A percentile compares a stretch with the other conserved stretches of the same genome.
phyloP scores from a whole-genome alignment of 2,797 vertebrate genomes.

The Gymnodraco acuticeps region DNA sequence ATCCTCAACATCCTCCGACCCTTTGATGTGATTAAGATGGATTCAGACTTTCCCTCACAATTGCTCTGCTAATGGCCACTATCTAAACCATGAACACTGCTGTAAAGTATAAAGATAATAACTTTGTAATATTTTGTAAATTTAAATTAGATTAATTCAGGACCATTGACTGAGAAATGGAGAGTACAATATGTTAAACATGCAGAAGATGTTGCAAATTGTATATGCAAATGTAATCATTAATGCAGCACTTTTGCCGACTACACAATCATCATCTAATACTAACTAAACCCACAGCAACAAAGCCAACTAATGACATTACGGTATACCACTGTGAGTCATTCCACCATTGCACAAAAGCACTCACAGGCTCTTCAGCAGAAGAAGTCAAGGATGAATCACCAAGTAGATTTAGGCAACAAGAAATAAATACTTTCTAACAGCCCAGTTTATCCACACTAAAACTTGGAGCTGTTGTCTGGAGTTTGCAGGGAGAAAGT shows the following conservation, averaged over 20 bases:
- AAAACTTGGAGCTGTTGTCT: constrained; percentile 53
- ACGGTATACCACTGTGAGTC: constrained; percentile 54
- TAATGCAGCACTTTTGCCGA: constrained; percentile 23
- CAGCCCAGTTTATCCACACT: constrained; percentile 28
- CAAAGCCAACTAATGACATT: constrained; percentile 57
- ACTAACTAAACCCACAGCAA: constrained; percentile 43
- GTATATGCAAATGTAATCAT: constrained; percentile 19
- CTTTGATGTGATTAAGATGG: constrained; percentile 69
- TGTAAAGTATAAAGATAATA: constrained; percentile 6
- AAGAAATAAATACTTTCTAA: constrained; percentile 54
- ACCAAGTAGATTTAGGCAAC: constrained; percentile 54
- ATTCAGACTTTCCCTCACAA: constrained; percentile 50
- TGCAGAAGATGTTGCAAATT: constrained; percentile 9
- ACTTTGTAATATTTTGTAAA: neutral
- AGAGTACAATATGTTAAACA: constrained; percentile 14
- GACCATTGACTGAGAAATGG: constrained; percentile 2
- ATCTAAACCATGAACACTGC: constrained; percentile 15
- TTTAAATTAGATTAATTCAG: constrained; percentile 8
- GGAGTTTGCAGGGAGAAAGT: constrained; percentile 52
- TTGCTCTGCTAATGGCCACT: constrained; percentile 34
- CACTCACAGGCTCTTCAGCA: constrained; percentile 40
- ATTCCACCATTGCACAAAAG: constrained; percentile 37
- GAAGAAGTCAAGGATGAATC: constrained; percentile 50
- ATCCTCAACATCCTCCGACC: constrained; percentile 39
- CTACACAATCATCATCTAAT: constrained; percentile 31